These are phyloP conservation scores for Argya squamiceps DNA, from an alignment of 2,797 vertebrate genomes.

Conservation along the genomic window DNA sequence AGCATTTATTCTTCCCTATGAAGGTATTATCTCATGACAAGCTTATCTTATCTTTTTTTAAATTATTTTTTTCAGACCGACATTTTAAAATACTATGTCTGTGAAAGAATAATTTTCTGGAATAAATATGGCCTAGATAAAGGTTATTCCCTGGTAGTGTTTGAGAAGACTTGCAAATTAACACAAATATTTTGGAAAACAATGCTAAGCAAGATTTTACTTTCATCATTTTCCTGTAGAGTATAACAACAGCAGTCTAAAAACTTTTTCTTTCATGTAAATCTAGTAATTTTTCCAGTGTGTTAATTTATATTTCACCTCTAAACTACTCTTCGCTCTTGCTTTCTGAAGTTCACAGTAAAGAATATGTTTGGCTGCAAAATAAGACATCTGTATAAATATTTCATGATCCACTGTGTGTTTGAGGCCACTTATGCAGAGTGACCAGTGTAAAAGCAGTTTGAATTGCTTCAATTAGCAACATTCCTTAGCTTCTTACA, in stretches of 20 bases:
- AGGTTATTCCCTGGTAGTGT: background rate
- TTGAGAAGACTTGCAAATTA: background rate
- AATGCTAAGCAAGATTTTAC: background rate
- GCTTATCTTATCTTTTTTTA: background rate
- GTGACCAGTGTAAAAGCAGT: background rate
- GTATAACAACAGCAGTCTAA: background rate
- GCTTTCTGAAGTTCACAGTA: background rate
- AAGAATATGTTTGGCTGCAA: background rate
- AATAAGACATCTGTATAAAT: background rate
- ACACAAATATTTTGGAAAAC: background rate
- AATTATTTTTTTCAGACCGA: background rate
- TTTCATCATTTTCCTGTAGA: background rate
- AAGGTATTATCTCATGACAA: background rate
- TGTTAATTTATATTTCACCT: background rate
- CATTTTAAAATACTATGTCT: background rate
- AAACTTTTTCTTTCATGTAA: background rate
- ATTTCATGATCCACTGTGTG: background rate
- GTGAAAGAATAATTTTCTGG: background rate
- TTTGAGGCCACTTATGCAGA: background rate
- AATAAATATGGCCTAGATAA: background rate
- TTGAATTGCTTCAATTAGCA: background rate
- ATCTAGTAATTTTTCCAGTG: background rate
- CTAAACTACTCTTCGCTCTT: background rate
- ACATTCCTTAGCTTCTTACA: background rate
- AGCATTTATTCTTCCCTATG: background rate